phyloP scores from a whole-genome alignment of 2,888 invertebrate genomes.

The Notocelia uddmanniana region DNA sequence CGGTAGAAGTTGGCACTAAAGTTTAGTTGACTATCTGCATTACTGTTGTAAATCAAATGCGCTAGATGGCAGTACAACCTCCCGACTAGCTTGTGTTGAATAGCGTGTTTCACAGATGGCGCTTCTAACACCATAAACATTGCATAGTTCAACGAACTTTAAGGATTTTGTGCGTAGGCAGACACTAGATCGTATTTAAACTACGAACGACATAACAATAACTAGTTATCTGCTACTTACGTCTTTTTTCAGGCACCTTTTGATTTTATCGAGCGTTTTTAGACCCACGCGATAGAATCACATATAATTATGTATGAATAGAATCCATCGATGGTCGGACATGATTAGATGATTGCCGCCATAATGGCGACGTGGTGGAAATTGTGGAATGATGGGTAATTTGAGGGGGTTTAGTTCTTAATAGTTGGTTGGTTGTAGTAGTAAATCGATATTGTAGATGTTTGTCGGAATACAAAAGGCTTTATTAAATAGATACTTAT shows the following conservation, averaged over 20 bases:
- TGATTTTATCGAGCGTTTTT: slow-evolving; percentile 41
- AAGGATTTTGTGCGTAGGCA: slow-evolving; percentile 42
- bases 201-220: slow-evolving; percentile 34
- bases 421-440: slow-evolving; percentile 10
- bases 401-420: slow-evolving; percentile 24
- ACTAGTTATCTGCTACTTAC: slow-evolving; percentile 27
- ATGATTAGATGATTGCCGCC: slow-evolving; percentile 42
- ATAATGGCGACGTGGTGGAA: slow-evolving; percentile 39
- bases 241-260: slow-evolving; percentile 11
- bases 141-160: slow-evolving; percentile 36
- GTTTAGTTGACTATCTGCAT: background rate
- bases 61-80: slow-evolving; percentile 32
- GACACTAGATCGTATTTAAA: slow-evolving; percentile 32
- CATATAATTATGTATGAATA: slow-evolving; percentile 36
- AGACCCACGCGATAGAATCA: slow-evolving; percentile 35
- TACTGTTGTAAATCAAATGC: background rate
- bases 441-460: slow-evolving; percentile 35
- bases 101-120: slow-evolving; percentile 10
- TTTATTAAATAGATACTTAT: background rate
- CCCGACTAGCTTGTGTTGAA: background rate
- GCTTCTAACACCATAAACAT: slow-evolving; percentile 22
- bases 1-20: background rate
- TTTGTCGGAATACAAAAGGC: background rate
- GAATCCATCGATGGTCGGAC: slow-evolving; percentile 31
- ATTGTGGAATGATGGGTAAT: slow-evolving; percentile 35